Base-by-base conservation (phyloP, 2,113 vertebrate species). In the Halichoeres trimaculatus region DNA sequence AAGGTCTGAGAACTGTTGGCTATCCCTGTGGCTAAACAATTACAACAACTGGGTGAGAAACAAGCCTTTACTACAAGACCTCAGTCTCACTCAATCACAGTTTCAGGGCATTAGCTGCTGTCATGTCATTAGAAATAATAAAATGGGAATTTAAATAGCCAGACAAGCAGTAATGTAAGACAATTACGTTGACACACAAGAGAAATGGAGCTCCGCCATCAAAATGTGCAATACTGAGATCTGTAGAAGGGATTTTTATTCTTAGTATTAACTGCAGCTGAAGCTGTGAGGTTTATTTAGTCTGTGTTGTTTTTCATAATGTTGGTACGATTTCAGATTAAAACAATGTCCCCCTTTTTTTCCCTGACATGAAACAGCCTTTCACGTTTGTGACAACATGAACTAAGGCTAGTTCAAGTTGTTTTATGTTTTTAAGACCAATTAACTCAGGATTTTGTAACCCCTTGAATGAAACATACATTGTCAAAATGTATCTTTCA, bases 11-110 rank as follows among this genome's bases (percentile, higher is more conserved):
- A 90, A 82, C 85, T 74, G 74, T 59, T 75, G 63, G 73, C 60
- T 80, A 80, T 78, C 75, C 80, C 65, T 71, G 82, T 70, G 64
- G 78, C 69, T 76, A 61, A 81, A 81, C 64, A 78, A 83, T 83
- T 69, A 79, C 24, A 76, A 61, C 20, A 34, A 81, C 36, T 16
- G 41, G 76, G 81, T 81, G 73, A 68, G 57, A 74, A 67, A 34
- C 36, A 67, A 71, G 10, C 35, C 63, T 69, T n/a, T 50, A 64
- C 41, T 5, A 41, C 30, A 68, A 41, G 59, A 56, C 38, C 10
- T 47, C 8, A 19, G 43, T 55, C 5, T 2, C 20, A 56, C 10
- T 47, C 9, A 51, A 57, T 63, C 45, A 52, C 24, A 16, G 23
- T 35, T 70, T 38, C 16, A 41, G 57, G 43, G 50, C 45, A 53